These are phyloP conservation scores for Climacteris rufus DNA, from an alignment of 2,113 vertebrate genomes.

Conservation along the genomic window DNA sequence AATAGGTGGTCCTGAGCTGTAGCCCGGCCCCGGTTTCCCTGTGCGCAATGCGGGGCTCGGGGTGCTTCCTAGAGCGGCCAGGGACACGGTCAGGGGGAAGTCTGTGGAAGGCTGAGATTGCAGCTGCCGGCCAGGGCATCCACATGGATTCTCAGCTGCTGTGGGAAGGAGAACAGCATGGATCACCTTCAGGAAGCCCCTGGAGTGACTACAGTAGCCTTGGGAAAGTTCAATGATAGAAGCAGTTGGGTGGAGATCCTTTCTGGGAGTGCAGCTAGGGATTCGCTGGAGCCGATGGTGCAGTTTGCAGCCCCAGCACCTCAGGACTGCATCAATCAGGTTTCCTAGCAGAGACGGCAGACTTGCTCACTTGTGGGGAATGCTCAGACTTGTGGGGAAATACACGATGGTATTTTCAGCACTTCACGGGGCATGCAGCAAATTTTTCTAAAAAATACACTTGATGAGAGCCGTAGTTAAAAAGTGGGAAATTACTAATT, in stretches of 20 bases:
- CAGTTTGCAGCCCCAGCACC: neutral
- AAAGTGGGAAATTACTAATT: slow-evolving; percentile 67
- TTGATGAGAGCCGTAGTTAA: slow-evolving; percentile 59
- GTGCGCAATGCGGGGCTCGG: neutral
- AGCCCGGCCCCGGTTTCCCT: neutral
- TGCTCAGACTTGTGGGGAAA: neutral
- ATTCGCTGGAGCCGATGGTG: fast-evolving
- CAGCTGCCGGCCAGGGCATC: neutral
- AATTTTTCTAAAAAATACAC: neutral
- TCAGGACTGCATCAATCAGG: fast-evolving
- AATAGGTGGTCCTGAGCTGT: neutral
- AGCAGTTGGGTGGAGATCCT: neutral
- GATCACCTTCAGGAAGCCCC: neutral
- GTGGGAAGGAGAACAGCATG: neutral
- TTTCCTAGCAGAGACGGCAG: neutral
- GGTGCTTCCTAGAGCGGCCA: neutral
- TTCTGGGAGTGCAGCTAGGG: fast-evolving
- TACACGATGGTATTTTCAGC: neutral
- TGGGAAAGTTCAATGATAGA: fast-evolving
- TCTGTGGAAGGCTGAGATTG: neutral
- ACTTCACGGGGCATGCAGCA: neutral
- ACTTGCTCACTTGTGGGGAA: neutral
- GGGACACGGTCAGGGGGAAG: neutral
- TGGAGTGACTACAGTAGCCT: neutral
- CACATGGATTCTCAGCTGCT: fast-evolving